phyloP scores from a whole-genome alignment of 2,797 vertebrate genomes.

The Peromyscus attwateri region DNA sequence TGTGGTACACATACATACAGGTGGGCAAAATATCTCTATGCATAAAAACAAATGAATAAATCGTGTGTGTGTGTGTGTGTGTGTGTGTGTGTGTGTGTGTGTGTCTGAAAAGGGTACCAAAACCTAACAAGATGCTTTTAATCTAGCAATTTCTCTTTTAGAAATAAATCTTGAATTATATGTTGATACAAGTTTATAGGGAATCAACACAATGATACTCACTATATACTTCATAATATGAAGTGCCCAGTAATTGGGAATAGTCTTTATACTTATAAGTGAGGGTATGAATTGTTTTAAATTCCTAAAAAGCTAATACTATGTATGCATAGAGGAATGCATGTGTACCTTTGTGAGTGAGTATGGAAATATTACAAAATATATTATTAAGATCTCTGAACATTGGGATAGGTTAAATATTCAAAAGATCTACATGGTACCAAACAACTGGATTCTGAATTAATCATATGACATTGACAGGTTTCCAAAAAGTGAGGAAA shows the following conservation, averaged over 20 bases:
- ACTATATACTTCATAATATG: not conserved
- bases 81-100: not conserved
- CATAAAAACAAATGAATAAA: not conserved
- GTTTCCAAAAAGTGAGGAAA: not conserved
- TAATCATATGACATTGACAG: not conserved
- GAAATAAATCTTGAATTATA: slow-evolving; percentile 32
- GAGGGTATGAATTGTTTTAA: not conserved
- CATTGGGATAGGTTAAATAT: slow-evolving; percentile 2
- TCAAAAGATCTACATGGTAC: not conserved
- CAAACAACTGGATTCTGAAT: not conserved
- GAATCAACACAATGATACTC: not conserved
- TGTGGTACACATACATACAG: not conserved
- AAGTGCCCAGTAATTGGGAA: slow-evolving; percentile 24
- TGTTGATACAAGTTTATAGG: not conserved
- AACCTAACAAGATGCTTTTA: slow-evolving; percentile 16
- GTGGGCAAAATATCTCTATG: not conserved
- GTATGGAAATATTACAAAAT: slow-evolving; percentile 39
- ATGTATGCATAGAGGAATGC: not conserved
- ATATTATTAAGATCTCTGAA: not conserved
- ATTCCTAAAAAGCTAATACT: not conserved
- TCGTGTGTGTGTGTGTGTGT: not conserved
- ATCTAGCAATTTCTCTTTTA: slow-evolving; percentile 29
- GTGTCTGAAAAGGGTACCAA: not conserved
- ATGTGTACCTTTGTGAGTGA: not conserved
- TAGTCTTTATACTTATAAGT: not conserved